Base-by-base conservation (phyloP, 2,113 vertebrate species). In the Nettapus auritus region DNA sequence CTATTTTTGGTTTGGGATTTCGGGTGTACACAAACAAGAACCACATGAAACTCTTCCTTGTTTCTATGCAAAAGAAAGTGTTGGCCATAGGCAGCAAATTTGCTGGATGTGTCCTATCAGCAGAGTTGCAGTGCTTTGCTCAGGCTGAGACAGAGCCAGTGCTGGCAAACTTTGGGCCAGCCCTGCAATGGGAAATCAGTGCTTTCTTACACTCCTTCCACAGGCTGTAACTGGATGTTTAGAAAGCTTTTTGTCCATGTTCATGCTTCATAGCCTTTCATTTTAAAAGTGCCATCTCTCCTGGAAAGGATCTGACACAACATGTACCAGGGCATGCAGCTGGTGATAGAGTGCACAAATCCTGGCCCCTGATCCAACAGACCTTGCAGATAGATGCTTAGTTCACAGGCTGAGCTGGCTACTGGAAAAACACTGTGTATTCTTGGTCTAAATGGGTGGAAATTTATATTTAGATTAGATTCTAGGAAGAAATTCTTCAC, bases 1-100 rank as follows among this genome's bases (percentile, higher is more conserved):
- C 67, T 78, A 40, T 42, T 78, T 91, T 93, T 86, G 73, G 31
- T 59, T 88, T 44, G 52, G 48, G 64, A 40, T 88, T 95, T 85
- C 78, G 76, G 29, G 18, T 66, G n/a, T 28, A 42, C 44, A 50
- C 6, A 38, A 56, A 21, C 33, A 38, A 77, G 68, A 48, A 55
- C 5, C 6, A 19, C 33, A n/a, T 21, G 16, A 74, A 77, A 34
- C 34, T 80, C 26, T 73, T 52, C 57, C 56, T 64, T 67, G 46
- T 82, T 95, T 91, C 70, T 87, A 0, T 55, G 57, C 70, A 71
- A 70, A n/a, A 71, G 56, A 31, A 84, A 38, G 31, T 7, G 6
- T 66, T 83, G 52, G 22, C 56, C 22, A 11, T 64, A 28, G 25
- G 77, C 29, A 42, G 46, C 18, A 55, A 75, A 60, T 52, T 0